These are phyloP conservation scores for Sebastes steindachneri DNA, from an alignment of 2,797 vertebrate species.

Conservation along the genomic window DNA sequence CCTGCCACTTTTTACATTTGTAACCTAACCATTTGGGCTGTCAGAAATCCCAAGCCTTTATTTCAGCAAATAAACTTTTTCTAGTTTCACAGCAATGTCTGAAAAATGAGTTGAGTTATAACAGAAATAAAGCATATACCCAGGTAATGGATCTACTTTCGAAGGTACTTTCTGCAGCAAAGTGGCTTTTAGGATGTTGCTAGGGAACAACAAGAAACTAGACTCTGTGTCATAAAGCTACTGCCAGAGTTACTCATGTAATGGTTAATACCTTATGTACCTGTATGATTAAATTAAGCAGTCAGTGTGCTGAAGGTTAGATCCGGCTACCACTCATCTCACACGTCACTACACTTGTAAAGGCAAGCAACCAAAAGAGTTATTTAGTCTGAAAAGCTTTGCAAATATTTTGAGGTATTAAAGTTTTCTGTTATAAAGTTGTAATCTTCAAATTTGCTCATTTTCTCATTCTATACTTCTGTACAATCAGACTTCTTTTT, in stretches of 20 bases:
- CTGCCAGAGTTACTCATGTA: neutral
- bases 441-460: neutral
- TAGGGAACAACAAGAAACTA: constrained; percentile 50
- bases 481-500: no score
- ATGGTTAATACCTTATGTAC: neutral
- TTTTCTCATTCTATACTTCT: no score
- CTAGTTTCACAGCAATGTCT: neutral
- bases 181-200: constrained; percentile 43
- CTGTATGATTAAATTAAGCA: neutral
- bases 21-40: neutral
- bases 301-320: neutral
- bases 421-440: neutral
- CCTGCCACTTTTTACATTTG: neutral
- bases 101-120: neutral
- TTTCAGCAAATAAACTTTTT: neutral
- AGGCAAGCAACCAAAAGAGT: neutral
- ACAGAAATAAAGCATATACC: neutral
- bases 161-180: neutral
- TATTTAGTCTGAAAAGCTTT: neutral
- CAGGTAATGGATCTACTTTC: constrained; percentile 3
- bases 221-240: constrained; percentile 23
- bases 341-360: neutral
- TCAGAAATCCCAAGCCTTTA: neutral
- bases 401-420: neutral
- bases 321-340: neutral